Base-by-base conservation (phyloP, 2,888 invertebrate genomes). In the Lamellibrachia satsuma region DNA sequence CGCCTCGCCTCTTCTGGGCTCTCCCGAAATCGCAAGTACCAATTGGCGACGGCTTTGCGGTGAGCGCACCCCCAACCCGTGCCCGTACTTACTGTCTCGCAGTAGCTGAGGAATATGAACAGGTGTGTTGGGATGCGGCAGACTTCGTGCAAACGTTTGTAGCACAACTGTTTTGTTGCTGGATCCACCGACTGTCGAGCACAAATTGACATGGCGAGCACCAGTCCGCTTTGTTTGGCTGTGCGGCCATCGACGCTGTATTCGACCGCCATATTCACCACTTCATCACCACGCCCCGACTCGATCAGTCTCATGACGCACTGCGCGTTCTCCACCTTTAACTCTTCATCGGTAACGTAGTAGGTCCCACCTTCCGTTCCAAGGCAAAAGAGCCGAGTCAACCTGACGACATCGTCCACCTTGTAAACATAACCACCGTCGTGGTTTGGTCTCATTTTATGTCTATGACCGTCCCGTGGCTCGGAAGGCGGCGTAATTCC, bases 171-270 rank as follows among this genome's bases (percentile, higher is more conserved):
- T 94, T 97, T 97, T 0, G 97, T 96, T 11, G 75, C 60, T 15
- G 90, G 52, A 96, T 96, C 95, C 9, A 55, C 8, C 9, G 95
- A 95, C n/a, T 94, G 94, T 93, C 97, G 96, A 1, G 97, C 97
- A 95, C 97, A 97, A 95, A 97, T 97, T 1, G 97, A 97, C 92
- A 98, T 96, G 22, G 97, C 97, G 96, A 97, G 97, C 91, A 98
- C 97, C n/a, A 97, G 96, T 4, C 94, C 93, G 91, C 94, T 94
- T 94, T 95, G 95, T 92, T 95, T 95, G 11, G 97, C 97, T 90
- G 96, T 95, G 27, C 96, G 94, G 4, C 96, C 96, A 7, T 95
- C 94, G 52, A 94, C 90, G 91, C 96, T 96, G 93, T 96, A 95
- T n/a, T 95, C 94, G 55, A 94, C 93, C 3, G 96, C 94, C 90